Percentiles rank a stretch among this genome's conserved stretches.
Conservation (phyloP, 2,113 vertebrate genomes). For the Cnemophilus loriae region DNA sequence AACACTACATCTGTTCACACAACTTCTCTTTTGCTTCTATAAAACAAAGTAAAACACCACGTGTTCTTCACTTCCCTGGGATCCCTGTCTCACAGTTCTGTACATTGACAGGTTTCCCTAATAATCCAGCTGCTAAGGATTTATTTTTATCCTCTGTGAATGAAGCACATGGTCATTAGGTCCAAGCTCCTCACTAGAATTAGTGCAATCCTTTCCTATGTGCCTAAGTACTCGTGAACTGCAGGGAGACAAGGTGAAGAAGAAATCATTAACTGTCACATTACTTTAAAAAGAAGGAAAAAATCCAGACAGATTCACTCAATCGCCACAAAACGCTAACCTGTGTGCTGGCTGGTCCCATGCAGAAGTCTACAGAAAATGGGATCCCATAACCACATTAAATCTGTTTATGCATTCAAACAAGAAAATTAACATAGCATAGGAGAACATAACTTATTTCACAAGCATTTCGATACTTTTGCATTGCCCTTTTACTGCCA, state of each 20-base stretch:
- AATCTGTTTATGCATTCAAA: background rate
- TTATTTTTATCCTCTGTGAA: background rate
- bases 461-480: background rate
- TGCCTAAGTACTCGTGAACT: background rate
- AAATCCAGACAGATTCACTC: background rate
- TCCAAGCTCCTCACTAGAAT: background rate
- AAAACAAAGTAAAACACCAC: background rate
- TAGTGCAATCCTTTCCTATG: rapidly evolving
- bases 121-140: background rate
- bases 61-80: background rate
- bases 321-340: background rate
- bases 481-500: background rate
- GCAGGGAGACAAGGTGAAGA: background rate
- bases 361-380: background rate
- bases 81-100: background rate
- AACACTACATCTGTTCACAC: background rate
- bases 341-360: background rate
- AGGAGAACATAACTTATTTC: background rate
- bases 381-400: background rate
- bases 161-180: background rate
- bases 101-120: background rate
- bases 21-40: background rate
- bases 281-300: background rate
- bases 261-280: background rate
- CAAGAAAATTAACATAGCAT: background rate